A percentile compares a stretch with the other conserved stretches of the same genome.
Conservation (phyloP, 1,140 invertebrate species). For the Brachystomella parvula region DNA sequence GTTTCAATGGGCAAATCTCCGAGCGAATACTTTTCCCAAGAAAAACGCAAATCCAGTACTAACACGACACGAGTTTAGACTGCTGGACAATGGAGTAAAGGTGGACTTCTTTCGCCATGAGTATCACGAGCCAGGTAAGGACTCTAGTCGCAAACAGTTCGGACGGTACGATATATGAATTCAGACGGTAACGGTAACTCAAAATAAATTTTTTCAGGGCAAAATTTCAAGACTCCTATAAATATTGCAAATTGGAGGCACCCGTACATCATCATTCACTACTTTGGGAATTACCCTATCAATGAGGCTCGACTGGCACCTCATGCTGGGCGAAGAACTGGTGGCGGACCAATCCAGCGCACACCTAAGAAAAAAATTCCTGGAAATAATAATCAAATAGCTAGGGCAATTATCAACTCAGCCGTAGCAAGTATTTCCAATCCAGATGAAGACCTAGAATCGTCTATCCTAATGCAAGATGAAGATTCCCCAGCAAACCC, state of each 20-base stretch:
- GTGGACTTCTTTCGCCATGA: slow-evolving; percentile 9
- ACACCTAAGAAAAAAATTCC: not conserved
- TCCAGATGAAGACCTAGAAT: not conserved
- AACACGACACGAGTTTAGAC: slow-evolving; percentile 5
- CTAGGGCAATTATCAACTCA: not conserved
- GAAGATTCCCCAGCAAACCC: not conserved
- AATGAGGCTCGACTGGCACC: slow-evolving; percentile 4
- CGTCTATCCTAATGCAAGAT: not conserved
- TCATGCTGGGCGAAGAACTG: slow-evolving; percentile 1
- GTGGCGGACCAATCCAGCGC: not conserved
- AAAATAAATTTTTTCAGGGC: slow-evolving; percentile 1
- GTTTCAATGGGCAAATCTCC: slow-evolving; percentile 12
- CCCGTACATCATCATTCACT: slow-evolving; percentile 4
- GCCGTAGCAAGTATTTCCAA: not conserved
- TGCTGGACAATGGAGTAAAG: not conserved
- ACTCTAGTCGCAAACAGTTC: no score
- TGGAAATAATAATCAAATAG: not conserved
- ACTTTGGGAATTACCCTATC: slow-evolving; percentile 7
- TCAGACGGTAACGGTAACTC: no score
- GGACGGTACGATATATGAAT: no score
- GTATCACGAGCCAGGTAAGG: slow-evolving; percentile 5
- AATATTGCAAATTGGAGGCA: not conserved
- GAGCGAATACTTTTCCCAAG: slow-evolving; percentile 5
- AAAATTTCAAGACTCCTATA: slow-evolving; percentile 2
- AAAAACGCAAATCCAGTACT: not conserved